Evolutionary conservation across 2,888 invertebrate genomes (phyloP).

Genomic region (Ectemnius continuus): DNA sequence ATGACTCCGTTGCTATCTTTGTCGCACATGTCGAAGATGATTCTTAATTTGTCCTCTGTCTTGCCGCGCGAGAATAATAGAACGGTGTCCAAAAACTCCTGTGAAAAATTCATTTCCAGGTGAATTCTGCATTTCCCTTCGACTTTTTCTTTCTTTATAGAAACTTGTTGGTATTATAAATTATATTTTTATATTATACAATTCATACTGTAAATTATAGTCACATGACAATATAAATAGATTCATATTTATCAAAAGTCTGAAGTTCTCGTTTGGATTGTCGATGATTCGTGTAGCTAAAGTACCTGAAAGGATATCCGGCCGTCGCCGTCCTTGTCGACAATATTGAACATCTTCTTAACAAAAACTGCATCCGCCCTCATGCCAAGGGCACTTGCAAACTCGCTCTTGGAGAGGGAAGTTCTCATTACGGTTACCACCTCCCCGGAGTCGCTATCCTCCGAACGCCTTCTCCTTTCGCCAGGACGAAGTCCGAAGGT

Average conservation of each 20-base stretch:
- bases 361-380: constrained; percentile 96
- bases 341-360: constrained; percentile 98
- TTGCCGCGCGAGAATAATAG: constrained; percentile 94
- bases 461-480: constrained; percentile 84
- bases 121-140: too few species aligned
- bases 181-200: too few species aligned
- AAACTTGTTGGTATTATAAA: too few species aligned
- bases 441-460: constrained; percentile 87
- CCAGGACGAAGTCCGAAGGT: constrained; percentile 94
- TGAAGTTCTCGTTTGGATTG: too few species aligned
- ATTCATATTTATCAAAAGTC: too few species aligned
- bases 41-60: constrained; percentile 94
- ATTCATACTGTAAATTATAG: too few species aligned
- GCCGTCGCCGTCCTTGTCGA: constrained; percentile 96
- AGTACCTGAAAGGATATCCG: constrained; percentile 93
- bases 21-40: constrained; percentile 98
- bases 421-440: constrained; percentile 96
- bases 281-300: too few species aligned
- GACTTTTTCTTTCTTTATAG: too few species aligned
- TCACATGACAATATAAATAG: too few species aligned
- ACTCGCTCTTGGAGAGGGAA: constrained; percentile 93
- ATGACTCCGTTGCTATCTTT: constrained; percentile 96
- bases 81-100: constrained; percentile 95
- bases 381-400: constrained; percentile 97
- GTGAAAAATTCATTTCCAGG: not conserved